Conservation (phyloP, 2,797 vertebrate species). For the Rhynchotus rufescens region DNA sequence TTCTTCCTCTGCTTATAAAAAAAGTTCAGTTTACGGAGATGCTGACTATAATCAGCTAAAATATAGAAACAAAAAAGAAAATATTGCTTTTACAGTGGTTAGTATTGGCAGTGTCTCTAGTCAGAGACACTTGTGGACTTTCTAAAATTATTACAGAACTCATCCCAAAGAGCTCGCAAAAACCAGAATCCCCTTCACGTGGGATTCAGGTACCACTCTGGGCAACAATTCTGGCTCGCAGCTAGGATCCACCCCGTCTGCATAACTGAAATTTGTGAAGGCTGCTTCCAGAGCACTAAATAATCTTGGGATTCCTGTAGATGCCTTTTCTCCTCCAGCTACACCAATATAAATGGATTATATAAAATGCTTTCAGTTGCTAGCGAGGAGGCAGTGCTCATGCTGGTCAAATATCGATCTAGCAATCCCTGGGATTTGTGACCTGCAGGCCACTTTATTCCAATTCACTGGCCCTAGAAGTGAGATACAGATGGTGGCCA, state of each 20-base stretch:
- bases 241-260: not conserved
- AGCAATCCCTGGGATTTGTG: not conserved
- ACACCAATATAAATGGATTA: conserved; percentile 41
- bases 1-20: not conserved
- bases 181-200: not conserved
- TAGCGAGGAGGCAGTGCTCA: not conserved
- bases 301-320: not conserved
- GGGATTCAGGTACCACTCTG: not conserved
- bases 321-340: conserved; percentile 1
- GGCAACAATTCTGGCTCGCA: not conserved
- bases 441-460: not conserved
- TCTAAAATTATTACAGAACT: not conserved
- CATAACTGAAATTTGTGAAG: not conserved
- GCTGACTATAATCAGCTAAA: not conserved
- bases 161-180: not conserved
- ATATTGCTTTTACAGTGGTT: not conserved
- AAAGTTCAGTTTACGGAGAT: not conserved
- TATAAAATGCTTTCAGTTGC: conserved; percentile 33
- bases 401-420: conserved; percentile 3
- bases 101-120: not conserved
- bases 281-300: not conserved
- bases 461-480: not conserved
- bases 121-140: not conserved
- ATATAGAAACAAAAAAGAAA: not conserved
- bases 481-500: not conserved